Conservation (phyloP, 2,113 vertebrate species). For the Siniperca chuatsi region DNA sequence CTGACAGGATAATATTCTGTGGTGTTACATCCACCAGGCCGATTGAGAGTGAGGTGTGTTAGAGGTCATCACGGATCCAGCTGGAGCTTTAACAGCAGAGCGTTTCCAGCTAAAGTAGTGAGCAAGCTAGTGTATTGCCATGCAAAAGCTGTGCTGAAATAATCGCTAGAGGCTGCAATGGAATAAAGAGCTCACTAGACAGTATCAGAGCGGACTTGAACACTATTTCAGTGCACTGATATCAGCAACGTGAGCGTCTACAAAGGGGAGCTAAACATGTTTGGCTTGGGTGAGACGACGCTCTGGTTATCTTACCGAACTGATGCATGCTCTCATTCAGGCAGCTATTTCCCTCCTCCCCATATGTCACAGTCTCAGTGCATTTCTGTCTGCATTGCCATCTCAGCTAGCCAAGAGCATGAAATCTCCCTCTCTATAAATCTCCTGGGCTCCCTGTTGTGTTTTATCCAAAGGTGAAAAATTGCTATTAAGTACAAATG, state of each 20-base stretch:
- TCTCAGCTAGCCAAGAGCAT: constrained; percentile 45
- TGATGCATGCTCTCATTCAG: constrained; percentile 41
- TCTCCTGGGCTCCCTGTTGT: constrained; percentile 48
- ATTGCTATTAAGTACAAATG: constrained; percentile 50
- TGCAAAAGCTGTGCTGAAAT: constrained; percentile 1
- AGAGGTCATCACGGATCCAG: constrained; percentile 9
- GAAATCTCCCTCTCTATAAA: constrained; percentile 56
- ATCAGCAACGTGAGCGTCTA: not conserved
- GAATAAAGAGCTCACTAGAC: constrained; percentile 20
- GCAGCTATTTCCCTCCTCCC: constrained; percentile 39
- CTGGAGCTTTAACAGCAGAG: constrained; percentile 1
- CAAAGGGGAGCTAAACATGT: constrained; percentile 26
- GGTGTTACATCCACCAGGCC: not conserved
- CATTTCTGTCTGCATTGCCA: constrained; percentile 36
- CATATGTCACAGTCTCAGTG: constrained; percentile 45
- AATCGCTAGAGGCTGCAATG: not conserved
- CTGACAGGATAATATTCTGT: constrained; percentile 24
- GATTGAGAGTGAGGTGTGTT: not conserved
- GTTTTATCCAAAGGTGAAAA: constrained; percentile 53
- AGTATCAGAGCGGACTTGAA: constrained; percentile 15
- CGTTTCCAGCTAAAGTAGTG: not conserved
- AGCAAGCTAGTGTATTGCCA: not conserved
- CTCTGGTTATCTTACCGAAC: constrained; percentile 42
- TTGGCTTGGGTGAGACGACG: constrained; percentile 20
- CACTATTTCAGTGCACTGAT: constrained; percentile 16